A percentile compares a stretch with the other conserved stretches of the same genome.
phyloP scores from a whole-genome alignment of 1,140 invertebrate species.

The Delia radicum region DNA sequence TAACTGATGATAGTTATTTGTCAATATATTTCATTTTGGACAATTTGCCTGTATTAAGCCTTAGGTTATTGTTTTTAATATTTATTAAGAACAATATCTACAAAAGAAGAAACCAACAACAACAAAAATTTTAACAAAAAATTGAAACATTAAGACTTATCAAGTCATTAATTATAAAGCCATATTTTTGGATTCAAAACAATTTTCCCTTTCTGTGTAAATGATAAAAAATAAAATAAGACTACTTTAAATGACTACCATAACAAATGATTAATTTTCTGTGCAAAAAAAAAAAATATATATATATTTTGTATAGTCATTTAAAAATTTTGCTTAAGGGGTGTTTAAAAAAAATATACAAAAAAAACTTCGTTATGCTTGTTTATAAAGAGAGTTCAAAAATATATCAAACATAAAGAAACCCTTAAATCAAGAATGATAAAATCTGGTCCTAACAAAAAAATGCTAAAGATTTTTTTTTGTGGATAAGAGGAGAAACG shows the following conservation, averaged over 20 bases:
- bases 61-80: neutral
- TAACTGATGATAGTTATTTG: neutral
- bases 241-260: neutral
- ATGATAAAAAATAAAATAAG: neutral
- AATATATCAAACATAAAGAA: too few species aligned
- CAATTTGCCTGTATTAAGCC: neutral
- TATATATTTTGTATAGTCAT: neutral
- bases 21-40: neutral
- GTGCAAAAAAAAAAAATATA: neutral
- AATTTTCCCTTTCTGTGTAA: neutral
- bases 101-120: neutral
- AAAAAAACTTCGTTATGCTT: neutral
- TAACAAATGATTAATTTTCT: conserved; percentile 15
- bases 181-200: neutral
- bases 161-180: conserved; percentile 16
- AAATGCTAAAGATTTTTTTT: too few species aligned
- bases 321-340: neutral
- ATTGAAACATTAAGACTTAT: conserved; percentile 19
- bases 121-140: neutral
- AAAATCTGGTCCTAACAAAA: too few species aligned
- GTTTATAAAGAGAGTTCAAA: neutral
- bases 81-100: neutral
- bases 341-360: neutral
- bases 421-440: too few species aligned
- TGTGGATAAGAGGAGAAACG: too few species aligned